phyloP scores from a whole-genome alignment of 2,113 vertebrate genomes.

The Bagarius yarrelli region DNA sequence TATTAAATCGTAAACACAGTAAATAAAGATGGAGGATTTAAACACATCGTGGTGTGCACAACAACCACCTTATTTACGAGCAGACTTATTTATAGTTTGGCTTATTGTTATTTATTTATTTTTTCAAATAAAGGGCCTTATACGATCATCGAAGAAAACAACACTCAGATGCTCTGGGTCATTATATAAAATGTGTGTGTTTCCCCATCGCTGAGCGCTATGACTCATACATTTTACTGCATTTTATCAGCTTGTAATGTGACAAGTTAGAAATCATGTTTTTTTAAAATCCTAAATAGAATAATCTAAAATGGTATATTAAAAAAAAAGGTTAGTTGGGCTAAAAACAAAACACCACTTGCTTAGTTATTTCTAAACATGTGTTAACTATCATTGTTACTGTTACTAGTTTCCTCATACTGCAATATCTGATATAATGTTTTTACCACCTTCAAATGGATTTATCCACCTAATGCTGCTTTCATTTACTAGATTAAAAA shows the following conservation, averaged over 20 bases:
- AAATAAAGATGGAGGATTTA: slow-evolving; percentile 19
- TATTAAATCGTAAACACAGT: background rate
- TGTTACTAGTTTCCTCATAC: background rate
- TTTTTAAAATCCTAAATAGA: background rate
- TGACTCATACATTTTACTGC: slow-evolving; percentile 24
- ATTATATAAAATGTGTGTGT: slow-evolving; percentile 21
- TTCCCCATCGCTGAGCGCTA: slow-evolving; percentile 5
- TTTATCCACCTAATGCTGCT: background rate
- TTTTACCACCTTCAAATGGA: background rate
- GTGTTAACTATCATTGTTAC: background rate
- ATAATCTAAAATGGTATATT: background rate
- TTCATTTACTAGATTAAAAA: background rate
- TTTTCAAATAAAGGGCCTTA: background rate
- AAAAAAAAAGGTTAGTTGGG: background rate
- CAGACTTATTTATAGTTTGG: slow-evolving; percentile 4
- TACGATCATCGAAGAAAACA: slow-evolving; percentile 18
- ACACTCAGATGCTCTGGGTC: slow-evolving; percentile 13
- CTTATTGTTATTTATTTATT: background rate
- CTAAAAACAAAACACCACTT: background rate
- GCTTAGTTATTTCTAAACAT: background rate
- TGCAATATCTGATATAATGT: background rate
- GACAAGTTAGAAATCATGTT: background rate
- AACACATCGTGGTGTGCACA: background rate
- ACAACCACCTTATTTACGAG: background rate
- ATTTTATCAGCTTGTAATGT: slow-evolving; percentile 21